Conservation (phyloP, 2,113 vertebrate species). For the Thinocorus orbignyianus region DNA sequence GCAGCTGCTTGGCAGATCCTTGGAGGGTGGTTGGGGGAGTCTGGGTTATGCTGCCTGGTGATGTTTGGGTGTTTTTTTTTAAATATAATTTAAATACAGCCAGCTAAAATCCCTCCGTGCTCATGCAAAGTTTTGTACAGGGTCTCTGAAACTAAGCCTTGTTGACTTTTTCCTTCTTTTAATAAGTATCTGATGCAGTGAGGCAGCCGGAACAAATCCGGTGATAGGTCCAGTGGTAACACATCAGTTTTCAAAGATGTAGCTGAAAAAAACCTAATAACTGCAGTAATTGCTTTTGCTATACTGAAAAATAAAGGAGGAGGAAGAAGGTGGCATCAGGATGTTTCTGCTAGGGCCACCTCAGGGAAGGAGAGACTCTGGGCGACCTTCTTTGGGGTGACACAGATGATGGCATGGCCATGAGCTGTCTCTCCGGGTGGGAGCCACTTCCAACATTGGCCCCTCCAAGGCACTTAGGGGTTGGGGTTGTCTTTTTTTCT, state of each 20-base stretch:
- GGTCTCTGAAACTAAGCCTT: background rate
- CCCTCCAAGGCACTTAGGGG: background rate
- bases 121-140: background rate
- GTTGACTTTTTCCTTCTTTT: background rate
- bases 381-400: fast-evolving
- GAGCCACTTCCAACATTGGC: background rate
- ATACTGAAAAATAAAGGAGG: background rate
- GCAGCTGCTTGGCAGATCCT: background rate
- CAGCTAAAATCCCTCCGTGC: background rate
- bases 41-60: background rate
- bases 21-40: background rate
- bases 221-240: background rate
- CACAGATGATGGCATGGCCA: fast-evolving
- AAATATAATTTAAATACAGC: background rate
- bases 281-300: background rate
- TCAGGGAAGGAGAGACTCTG: background rate
- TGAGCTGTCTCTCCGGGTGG: background rate
- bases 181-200: background rate
- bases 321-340: background rate
- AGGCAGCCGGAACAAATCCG: background rate
- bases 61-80: background rate
- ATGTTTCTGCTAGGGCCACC: background rate
- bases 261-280: background rate
- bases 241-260: background rate
- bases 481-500: no score